Base-by-base conservation (phyloP, 2,113 vertebrate genomes). In the Labeo catla region DNA sequence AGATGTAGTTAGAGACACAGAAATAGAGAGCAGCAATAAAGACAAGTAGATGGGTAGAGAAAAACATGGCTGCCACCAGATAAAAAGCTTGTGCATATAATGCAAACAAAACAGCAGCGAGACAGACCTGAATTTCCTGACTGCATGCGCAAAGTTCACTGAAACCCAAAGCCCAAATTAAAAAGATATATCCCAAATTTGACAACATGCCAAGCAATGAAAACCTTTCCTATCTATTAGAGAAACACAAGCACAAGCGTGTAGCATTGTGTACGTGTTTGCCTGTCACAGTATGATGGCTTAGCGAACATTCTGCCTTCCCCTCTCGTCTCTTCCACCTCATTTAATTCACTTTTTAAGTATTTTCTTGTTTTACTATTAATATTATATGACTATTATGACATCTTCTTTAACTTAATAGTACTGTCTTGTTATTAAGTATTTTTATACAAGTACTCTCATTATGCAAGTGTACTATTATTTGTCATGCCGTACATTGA, bases 71-170 rank as follows among this genome's bases (percentile, higher is more conserved):
- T 77, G 76, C 8, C 50, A 52, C 23, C 3, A 36, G 8, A 77
- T 23, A 66, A 36, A 59, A 66, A 34, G 23, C n/a, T 50, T 49
- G 11, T 81, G 79, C 21, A 59, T n/a, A 8, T 45, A 36, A 28
- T 50, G 9, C 45, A 68, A 36, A 82, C 63, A 66, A 66, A 34
- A 52, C 63, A 34, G 65, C 65, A 19, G 11, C 9, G 34, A 82
- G 63, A 82, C 57, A 77, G 45, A 77, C 54, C 36, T 63, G 78
- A 12, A 47, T 81, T 81, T 81, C 78, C 57, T 66, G 43, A 82
- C 59, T 19, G 43, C 23, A 34, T 15, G 61, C 19, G 49, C 23
- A 68, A 12, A 39, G 80, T 49, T 82, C n/a, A 36, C 2, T 36
- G 23, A 21, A 82, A 68, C 7, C 23, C 15, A 6, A 70, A 68